Conservation (phyloP, 2,113 vertebrate species). For the Cricetomys ansorgei region DNA sequence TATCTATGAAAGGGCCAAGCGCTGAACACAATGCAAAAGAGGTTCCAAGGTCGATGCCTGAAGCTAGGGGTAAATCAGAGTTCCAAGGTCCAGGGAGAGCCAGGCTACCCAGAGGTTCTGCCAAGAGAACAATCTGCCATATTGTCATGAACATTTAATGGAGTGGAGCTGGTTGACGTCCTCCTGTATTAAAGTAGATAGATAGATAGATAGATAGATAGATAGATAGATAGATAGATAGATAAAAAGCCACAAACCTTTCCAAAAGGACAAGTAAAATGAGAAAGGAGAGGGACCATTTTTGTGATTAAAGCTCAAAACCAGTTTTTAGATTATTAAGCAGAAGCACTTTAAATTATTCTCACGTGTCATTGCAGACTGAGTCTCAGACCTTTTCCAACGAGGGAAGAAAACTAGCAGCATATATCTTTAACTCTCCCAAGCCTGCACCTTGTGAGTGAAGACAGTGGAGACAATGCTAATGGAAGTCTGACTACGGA, state of each 20-base stretch:
- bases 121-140: neutral
- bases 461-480: neutral
- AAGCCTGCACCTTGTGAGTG: too few species aligned
- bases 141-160: neutral
- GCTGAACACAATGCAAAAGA: neutral
- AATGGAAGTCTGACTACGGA: neutral
- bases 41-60: neutral
- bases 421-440: neutral
- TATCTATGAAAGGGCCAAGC: neutral
- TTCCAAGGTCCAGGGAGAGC: too few species aligned
- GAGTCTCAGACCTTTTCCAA: neutral
- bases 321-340: conserved; percentile 9
- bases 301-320: neutral
- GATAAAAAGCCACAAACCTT: neutral
- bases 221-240: too few species aligned
- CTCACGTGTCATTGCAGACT: neutral
- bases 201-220: neutral
- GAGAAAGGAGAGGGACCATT: neutral
- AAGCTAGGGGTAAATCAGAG: neutral
- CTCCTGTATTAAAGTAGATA: neutral
- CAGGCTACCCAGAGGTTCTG: neutral
- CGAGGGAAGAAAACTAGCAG: neutral
- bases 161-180: neutral
- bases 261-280: neutral
- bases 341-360: neutral